Evolutionary conservation across 23 tunicate species (phyloP), one percentile per base, ranked within the genome.

Genomic region (Styela plicata): DNA sequence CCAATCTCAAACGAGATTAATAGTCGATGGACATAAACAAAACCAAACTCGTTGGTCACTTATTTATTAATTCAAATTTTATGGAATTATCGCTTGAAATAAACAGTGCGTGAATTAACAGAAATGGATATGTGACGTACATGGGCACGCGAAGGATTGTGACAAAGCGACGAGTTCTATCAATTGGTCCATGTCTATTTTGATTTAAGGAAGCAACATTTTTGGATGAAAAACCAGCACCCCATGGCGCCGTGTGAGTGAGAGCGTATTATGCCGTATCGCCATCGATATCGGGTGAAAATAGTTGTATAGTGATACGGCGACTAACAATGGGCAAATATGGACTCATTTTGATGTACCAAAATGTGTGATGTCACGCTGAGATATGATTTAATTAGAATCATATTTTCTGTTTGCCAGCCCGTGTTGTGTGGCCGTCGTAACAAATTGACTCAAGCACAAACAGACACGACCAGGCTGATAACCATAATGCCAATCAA

Each of bases 331-430:
- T 1, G 71, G 31, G 24, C 29, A 24, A 76, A 36, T 36, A 20
- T 27, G 64, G 64, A 33, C 37, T 76, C n/a, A 7, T 37, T 32
- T 22, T 22, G 33, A 76, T 0, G n/a, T 16, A 26, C 77, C 37
- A 76, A 44, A 76, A 18, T 76, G 81, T 76, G 81, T 76, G 81
- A 52, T 44, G 53, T 76, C 81, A 76, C 1, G 81, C 81, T 76
- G 81, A 25, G 28, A 76, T 76, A 52, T 76, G 81, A 76, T 76
- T 76, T 57, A 53, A 76, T 76, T 76, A 76, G 27, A 22, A 18
- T 24, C 23, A 26, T 24, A 21, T 33, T 71, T 36, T 36, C 66
- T 76, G 81, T 44, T 44, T 53, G 33, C 53, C 33, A 36, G 66
- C 18, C 64, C 81, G 64, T 44, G 81, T 53, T 76, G 81, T 76